phyloP scores from a whole-genome alignment of 1,140 invertebrate genomes.

The Sitobion miscanthi region DNA sequence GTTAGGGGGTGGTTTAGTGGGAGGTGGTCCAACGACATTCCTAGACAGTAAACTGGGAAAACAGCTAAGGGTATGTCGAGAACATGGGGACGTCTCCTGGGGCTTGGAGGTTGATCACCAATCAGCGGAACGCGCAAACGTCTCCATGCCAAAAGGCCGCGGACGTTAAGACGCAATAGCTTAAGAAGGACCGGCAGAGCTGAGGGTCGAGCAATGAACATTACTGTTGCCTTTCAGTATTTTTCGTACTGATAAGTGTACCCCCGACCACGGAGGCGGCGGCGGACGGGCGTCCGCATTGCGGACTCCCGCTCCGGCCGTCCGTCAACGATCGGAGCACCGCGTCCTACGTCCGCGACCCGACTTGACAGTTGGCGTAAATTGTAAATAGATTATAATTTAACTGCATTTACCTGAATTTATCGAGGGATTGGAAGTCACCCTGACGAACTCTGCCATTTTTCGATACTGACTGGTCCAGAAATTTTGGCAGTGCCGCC shows the following conservation, averaged over 20 bases:
- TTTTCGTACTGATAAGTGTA: slow-evolving; percentile 14
- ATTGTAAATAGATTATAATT: neutral
- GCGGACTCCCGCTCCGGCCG: neutral
- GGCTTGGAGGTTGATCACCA: neutral
- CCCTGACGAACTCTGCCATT: slow-evolving; percentile 56
- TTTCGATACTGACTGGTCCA: slow-evolving; percentile 52
- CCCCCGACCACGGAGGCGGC: neutral
- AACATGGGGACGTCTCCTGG: neutral
- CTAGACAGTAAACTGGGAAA: neutral
- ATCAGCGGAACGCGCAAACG: neutral
- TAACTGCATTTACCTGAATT: slow-evolving; percentile 40
- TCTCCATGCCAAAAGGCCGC: neutral
- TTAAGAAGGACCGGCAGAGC: neutral
- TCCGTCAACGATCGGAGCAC: neutral
- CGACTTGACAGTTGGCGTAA: neutral
- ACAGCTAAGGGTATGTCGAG: neutral
- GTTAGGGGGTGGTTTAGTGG: neutral
- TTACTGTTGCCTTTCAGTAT: neutral
- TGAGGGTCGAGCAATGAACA: neutral
- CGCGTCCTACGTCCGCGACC: neutral
- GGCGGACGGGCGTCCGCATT: neutral
- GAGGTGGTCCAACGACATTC: neutral
- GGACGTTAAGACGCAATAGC: neutral
- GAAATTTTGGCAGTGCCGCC: slow-evolving; percentile 46
- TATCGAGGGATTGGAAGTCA: slow-evolving; percentile 52